These are phyloP conservation scores for Datnioides undecimradiatus DNA, from an alignment of 2,113 vertebrate genomes.

Conservation along the genomic window DNA sequence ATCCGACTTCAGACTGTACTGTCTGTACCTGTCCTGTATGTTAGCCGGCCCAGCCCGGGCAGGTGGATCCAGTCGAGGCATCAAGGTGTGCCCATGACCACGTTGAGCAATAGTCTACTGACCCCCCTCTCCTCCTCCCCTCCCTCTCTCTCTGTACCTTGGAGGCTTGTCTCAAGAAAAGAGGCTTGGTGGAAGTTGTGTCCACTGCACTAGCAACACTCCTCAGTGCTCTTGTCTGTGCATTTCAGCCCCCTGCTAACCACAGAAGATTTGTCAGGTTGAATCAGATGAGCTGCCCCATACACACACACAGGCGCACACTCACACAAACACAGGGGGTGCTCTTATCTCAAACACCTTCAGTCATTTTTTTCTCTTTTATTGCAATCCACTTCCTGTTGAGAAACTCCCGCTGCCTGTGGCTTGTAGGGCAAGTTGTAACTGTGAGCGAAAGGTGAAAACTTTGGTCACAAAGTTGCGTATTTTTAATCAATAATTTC, in stretches of 20 bases:
- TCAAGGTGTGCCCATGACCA: constrained; percentile 70
- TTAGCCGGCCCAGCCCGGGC: constrained; percentile 66
- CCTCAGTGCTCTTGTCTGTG: background rate
- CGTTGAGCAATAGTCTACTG: constrained; percentile 64
- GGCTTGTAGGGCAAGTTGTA: constrained; percentile 30
- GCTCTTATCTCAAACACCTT: constrained; percentile 77
- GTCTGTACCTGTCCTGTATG: constrained; percentile 85
- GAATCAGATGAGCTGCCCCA: constrained; percentile 35
- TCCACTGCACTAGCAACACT: background rate
- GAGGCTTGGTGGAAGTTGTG: background rate
- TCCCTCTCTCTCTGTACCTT: constrained; percentile 22
- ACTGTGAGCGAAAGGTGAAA: constrained; percentile 46
- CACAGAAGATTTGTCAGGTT: constrained; percentile 28
- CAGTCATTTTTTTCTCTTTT: constrained; percentile 58
- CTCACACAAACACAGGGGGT: background rate
- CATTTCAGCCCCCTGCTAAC: constrained; percentile 12
- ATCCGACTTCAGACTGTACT: constrained; percentile 82
- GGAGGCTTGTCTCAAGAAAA: constrained; percentile 28
- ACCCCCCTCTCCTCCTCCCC: constrained; percentile 27
- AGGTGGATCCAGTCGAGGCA: constrained; percentile 77
- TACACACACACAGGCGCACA: background rate
- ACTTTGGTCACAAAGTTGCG: background rate
- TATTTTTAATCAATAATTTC: constrained; percentile 12
- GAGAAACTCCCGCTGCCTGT: constrained; percentile 67
- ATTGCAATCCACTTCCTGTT: constrained; percentile 79